Base-by-base conservation (phyloP, 2,888 invertebrate species). In the Lasiommata megera region DNA sequence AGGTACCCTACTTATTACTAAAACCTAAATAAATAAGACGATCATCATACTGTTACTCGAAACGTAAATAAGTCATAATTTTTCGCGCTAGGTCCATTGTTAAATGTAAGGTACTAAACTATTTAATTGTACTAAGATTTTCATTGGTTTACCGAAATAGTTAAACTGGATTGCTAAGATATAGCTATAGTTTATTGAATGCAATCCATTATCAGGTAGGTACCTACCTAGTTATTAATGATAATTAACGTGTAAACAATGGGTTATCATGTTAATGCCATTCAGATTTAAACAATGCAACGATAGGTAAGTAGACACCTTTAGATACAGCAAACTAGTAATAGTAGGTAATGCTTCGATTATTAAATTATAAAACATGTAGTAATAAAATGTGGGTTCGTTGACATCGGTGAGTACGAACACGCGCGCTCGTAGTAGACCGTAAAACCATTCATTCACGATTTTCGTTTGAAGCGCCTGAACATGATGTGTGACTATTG, bases 401-500 rank as follows among this genome's bases (percentile, higher is more conserved):
- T 85, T 86, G 86, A 86, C 85, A 77, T 73, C 72, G 18, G 67
- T 74, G 79, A 75, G 82, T 84, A 82, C 79, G 79, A 73, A 76
- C 67, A 76, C 74, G 79, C 72, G 76, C 73, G 73, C 69, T 77
- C 75, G 73, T 78, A 76, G 74, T 74, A 71, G 73, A 74, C 74
- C 74, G 79, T 74, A 80, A 80, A 79, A 79, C 84, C 88, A 86
- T 88, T 88, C 89, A 89, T 86, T 77, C 74, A 79, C 65, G 48
- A 64, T 69, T 70, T 77, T 69, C 64, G 55, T 67, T 71, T 67
- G 72, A 68, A 67, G 61, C 11, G 29, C 29, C 74, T 76, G 71
- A 67, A 61, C 58, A 57, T 65, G 31, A 31, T 34, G 54, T 46
- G 82, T 83, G 80, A 80, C 80, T 80, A 79, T 61, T 47, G 61